Conservation (phyloP, 2,797 vertebrate species). For the Podargus strigoides region DNA sequence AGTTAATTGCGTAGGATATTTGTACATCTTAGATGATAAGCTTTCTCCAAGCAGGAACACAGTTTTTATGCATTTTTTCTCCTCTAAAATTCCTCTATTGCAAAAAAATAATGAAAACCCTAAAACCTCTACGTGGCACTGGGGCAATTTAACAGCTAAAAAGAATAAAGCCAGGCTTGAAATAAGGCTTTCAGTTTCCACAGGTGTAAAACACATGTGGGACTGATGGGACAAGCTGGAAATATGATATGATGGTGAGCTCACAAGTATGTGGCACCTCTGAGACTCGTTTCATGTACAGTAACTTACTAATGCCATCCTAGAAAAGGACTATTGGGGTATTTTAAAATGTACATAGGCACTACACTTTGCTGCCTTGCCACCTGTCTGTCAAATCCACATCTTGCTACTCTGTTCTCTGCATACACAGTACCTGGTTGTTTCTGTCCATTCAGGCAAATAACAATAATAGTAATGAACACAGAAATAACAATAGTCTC, state of each 20-base stretch:
- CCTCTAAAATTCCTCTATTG: not conserved
- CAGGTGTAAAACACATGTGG: not conserved
- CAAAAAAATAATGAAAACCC: not conserved
- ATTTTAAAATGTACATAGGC: not conserved
- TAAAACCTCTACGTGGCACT: not conserved
- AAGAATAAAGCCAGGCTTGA: not conserved
- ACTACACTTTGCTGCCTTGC: not conserved
- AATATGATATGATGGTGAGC: not conserved
- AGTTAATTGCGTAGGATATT: not conserved
- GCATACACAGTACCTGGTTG: not conserved
- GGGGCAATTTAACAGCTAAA: not conserved
- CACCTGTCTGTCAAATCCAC: not conserved
- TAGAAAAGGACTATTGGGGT: not conserved
- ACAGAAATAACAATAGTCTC: not conserved
- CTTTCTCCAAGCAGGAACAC: not conserved
- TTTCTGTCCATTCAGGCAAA: not conserved
- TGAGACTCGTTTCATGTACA: not conserved
- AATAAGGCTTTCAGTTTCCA: not conserved
- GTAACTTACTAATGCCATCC: not conserved
- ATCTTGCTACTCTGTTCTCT: not conserved
- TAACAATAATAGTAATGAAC: not conserved
- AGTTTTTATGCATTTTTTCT: not conserved
- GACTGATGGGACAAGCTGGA: not conserved
- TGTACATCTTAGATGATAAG: not conserved
- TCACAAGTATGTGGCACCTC: not conserved